Conservation (phyloP, 2,113 vertebrate species). For the Acanthisitta chloris region DNA sequence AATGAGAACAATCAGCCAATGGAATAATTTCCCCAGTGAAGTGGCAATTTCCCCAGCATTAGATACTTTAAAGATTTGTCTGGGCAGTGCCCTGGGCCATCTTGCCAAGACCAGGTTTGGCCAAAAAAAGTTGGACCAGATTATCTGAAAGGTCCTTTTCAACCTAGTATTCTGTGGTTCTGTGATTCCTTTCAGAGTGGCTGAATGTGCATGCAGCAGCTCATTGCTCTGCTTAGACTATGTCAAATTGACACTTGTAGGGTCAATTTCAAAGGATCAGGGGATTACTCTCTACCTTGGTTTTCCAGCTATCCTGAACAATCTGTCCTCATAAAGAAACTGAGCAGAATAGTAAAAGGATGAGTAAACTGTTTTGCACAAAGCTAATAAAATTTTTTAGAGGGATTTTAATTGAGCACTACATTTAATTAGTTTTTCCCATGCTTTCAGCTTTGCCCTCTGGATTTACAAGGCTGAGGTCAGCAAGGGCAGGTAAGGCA, state of each 20-base stretch:
- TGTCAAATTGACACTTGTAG: not conserved
- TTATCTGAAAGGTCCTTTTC: not conserved
- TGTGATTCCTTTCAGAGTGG: not conserved
- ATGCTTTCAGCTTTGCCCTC: not conserved
- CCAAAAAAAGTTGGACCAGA: not conserved
- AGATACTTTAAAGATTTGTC: not conserved
- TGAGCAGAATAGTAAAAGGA: not conserved
- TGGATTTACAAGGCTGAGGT: not conserved
- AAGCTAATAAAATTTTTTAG: not conserved
- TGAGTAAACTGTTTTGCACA: not conserved
- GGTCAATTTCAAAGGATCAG: not conserved
- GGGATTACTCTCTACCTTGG: not conserved
- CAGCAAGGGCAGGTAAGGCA: not conserved
- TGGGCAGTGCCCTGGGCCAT: not conserved
- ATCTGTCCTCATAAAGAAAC: not conserved
- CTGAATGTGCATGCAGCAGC: not conserved
- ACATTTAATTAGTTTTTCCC: slow-evolving; percentile 28
- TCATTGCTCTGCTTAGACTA: not conserved
- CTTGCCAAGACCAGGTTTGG: not conserved
- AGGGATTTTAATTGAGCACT: not conserved
- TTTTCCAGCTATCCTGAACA: not conserved
- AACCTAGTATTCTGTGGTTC: fast-evolving
- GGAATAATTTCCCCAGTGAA: not conserved
- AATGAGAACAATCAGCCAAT: not conserved
- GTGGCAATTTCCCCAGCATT: not conserved